These are phyloP conservation scores for Volucella inanis DNA, from an alignment of 2,888 invertebrate species.

Conservation along the genomic window DNA sequence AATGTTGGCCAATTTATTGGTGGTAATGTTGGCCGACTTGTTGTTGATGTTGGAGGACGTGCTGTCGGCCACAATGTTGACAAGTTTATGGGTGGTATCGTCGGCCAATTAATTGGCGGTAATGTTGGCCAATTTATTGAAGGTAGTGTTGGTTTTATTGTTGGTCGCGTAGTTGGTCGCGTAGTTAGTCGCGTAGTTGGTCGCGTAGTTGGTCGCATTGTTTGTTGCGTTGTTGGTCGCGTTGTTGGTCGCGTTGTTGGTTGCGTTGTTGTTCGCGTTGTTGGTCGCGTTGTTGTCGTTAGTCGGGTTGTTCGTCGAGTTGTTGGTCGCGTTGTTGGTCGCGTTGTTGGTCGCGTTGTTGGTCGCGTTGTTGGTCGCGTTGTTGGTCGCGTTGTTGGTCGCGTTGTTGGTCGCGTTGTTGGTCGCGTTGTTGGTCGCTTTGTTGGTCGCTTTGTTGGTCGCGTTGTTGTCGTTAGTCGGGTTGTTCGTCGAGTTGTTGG, in stretches of 20 bases:
- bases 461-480: neutral
- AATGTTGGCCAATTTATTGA: neutral
- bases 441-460: neutral
- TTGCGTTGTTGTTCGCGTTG: neutral
- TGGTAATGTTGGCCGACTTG: too few species aligned
- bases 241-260: constrained; percentile 2
- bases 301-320: neutral
- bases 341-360: neutral
- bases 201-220: neutral
- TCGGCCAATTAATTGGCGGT: neutral
- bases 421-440: neutral
- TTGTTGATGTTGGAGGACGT: too few species aligned
- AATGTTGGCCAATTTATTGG: neutral
- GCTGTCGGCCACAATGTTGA: too few species aligned
- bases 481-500: constrained; percentile 4
- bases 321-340: neutral
- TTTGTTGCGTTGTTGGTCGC: neutral
- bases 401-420: neutral
- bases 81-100: too few species aligned
- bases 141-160: neutral
- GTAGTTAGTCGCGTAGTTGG: constrained; percentile 1
- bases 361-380: constrained; percentile 14
- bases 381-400: neutral
- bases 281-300: constrained; percentile 6
- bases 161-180: neutral